Evolutionary conservation across 2,797 vertebrate species (phyloP).

Genomic region (Odontamblyopus lacepedii): DNA sequence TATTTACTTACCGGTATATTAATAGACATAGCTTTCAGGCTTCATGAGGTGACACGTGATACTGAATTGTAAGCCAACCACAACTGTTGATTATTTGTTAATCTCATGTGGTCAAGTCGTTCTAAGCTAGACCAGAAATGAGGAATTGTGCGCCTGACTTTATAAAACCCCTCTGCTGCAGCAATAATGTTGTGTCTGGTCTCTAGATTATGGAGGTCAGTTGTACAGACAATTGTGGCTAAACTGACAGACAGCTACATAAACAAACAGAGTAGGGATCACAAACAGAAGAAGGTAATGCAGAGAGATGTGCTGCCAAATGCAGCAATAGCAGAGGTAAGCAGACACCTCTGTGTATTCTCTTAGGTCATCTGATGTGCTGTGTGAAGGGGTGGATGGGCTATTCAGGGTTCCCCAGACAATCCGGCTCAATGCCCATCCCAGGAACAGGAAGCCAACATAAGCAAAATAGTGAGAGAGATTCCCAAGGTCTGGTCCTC

Average conservation of each 20-base stretch:
- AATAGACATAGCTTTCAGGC: conserved; percentile 60
- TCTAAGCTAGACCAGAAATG: conserved; percentile 18
- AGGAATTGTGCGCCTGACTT: conserved; percentile 26
- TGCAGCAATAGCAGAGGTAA: conserved; percentile 44
- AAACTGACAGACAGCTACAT: conserved; percentile 33
- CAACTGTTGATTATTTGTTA: conserved; percentile 53
- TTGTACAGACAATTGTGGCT: conserved; percentile 44
- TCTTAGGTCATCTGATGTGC: conserved; percentile 23
- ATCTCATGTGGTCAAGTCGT: conserved; percentile 30
- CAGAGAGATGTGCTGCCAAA: conserved; percentile 45
- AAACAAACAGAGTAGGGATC: conserved; percentile 39
- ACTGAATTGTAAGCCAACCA: conserved; percentile 32
- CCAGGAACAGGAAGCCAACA: conserved; percentile 26
- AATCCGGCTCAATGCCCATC: conserved; percentile 38
- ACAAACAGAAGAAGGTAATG: conserved; percentile 40
- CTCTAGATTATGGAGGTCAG: conserved; percentile 53
- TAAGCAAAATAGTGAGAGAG: conserved; percentile 31
- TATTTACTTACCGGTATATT: conserved; percentile 66
- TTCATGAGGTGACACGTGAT: conserved; percentile 36
- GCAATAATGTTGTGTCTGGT: conserved; percentile 26
- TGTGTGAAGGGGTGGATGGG: conserved; percentile 26
- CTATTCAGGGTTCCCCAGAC: conserved; percentile 47
- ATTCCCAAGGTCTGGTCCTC: neutral
- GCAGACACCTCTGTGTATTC: conserved; percentile 59
- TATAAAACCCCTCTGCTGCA: conserved; percentile 41